phyloP scores from a whole-genome alignment of 53 echinoderm and acorn worm species.

The Glandiceps talaboti region DNA sequence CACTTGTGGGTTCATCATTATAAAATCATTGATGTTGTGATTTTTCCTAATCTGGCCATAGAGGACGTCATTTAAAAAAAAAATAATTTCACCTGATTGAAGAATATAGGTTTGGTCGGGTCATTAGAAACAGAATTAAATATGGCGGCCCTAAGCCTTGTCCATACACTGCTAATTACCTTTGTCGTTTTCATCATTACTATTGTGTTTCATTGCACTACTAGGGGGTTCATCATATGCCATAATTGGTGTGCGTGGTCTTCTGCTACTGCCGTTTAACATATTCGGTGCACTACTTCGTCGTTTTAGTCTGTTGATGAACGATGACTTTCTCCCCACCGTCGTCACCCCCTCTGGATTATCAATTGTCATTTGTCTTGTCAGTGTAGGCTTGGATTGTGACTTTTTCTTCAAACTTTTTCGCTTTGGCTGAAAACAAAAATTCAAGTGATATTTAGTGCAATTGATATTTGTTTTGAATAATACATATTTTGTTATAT shows the following conservation, averaged over 20 bases:
- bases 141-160: no score
- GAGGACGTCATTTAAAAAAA: no score
- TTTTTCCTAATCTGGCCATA: no score
- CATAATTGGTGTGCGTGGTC: neutral
- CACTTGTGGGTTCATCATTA: no score
- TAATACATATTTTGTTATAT: no score
- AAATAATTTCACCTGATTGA: no score
- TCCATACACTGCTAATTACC: no score
- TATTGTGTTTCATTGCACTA: neutral
- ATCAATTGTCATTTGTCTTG: neutral
- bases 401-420: neutral
- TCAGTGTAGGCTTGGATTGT: neutral
- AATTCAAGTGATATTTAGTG: neutral
- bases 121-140: no score
- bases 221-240: neutral
- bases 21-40: no score
- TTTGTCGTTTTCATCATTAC: neutral
- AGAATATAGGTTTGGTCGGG: no score
- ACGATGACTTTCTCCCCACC: neutral
- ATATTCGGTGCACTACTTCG: neutral
- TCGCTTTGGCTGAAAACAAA: neutral
- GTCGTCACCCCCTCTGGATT: neutral
- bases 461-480: neutral
- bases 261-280: neutral
- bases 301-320: neutral